These are phyloP conservation scores for Taenaris catops DNA, from an alignment of 2,888 invertebrate species.

Conservation along the genomic window DNA sequence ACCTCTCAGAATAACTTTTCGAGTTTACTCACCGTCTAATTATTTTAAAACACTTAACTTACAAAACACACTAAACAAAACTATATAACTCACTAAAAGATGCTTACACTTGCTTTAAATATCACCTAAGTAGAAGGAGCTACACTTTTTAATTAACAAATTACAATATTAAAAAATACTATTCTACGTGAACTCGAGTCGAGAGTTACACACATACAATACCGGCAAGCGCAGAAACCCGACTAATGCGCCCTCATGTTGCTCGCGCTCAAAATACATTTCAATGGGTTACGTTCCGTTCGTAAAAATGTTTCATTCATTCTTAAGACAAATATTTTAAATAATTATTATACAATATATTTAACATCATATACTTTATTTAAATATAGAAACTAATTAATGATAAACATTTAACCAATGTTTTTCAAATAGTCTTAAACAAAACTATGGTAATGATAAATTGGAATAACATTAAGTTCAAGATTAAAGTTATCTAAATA, in stretches of 20 bases:
- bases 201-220: slow-evolving; percentile 50
- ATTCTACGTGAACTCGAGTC: slow-evolving; percentile 60
- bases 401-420: no score
- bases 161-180: slow-evolving; percentile 39
- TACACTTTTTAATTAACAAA: slow-evolving; percentile 26
- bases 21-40: slow-evolving; percentile 50
- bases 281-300: slow-evolving; percentile 24
- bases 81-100: slow-evolving; percentile 39
- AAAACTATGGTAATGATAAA: no score
- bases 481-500: no score
- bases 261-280: slow-evolving; percentile 44
- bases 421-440: no score
- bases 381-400: no score
- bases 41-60: slow-evolving; percentile 37
- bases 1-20: slow-evolving; percentile 8
- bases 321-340: background rate
- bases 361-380: background rate
- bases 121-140: slow-evolving; percentile 20
- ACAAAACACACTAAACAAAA: slow-evolving; percentile 44
- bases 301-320: slow-evolving; percentile 16
- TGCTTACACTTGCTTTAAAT: slow-evolving; percentile 26
- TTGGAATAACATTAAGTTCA: no score
- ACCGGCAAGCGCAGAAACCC: slow-evolving; percentile 73
- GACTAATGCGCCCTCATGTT: slow-evolving; percentile 58
- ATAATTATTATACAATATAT: slow-evolving; percentile 3